Percentiles rank a stretch among this genome's conserved stretches.
Conservation (phyloP, 2,113 vertebrate genomes). For the Polypterus senegalus region DNA sequence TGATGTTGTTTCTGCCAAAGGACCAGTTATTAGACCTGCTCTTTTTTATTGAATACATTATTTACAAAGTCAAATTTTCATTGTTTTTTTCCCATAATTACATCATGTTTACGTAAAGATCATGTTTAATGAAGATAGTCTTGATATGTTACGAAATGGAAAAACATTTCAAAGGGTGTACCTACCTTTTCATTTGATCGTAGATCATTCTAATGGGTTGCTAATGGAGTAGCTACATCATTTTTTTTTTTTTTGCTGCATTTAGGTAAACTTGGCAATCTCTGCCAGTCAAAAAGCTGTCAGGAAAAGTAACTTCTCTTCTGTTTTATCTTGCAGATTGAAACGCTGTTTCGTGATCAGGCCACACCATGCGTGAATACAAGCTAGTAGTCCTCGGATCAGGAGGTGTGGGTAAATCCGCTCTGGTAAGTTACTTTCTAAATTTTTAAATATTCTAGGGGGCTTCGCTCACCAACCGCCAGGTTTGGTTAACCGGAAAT, state of each 20-base stretch:
- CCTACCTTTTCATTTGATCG: background rate
- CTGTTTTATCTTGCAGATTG: conserved; percentile 45
- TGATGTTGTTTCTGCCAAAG: too few species aligned
- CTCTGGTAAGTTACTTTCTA: conserved; percentile 75
- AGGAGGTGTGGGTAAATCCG: conserved; percentile 97
- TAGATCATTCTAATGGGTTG: background rate
- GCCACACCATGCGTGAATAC: conserved; percentile 97
- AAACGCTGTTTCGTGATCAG: conserved; percentile 62
- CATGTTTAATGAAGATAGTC: too few species aligned
- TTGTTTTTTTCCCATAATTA: too few species aligned
- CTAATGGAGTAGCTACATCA: background rate
- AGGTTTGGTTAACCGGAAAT: too few species aligned
- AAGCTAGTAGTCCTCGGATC: conserved; percentile 98
- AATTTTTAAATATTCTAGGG: too few species aligned
- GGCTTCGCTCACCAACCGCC: too few species aligned
- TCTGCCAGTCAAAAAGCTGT: background rate
- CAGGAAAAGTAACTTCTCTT: background rate
- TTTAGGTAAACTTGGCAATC: background rate
- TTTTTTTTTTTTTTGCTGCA: background rate
- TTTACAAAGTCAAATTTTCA: conserved; percentile 21
- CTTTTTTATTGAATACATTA: conserved; percentile 33
- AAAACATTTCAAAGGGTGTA: too few species aligned
- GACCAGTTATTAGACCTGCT: conserved; percentile 13
- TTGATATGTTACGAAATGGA: too few species aligned
- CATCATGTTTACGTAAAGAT: too few species aligned